Conservation (phyloP, 2,797 vertebrate genomes). For the Lepus townsendii region DNA sequence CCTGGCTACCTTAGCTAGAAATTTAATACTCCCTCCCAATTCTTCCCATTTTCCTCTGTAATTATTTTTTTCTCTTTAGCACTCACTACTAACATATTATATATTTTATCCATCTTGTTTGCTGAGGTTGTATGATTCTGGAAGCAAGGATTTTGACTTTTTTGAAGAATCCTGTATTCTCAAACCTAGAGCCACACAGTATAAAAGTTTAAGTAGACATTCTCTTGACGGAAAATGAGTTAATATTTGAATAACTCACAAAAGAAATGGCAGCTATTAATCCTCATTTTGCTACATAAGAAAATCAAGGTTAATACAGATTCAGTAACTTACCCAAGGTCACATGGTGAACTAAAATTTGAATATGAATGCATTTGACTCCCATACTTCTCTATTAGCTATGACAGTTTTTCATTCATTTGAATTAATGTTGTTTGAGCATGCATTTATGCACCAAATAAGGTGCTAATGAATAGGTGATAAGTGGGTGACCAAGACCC, state of each 20-base stretch:
- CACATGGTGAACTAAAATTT: neutral
- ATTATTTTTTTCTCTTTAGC: constrained; percentile 48
- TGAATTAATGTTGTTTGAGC: constrained; percentile 22
- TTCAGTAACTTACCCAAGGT: constrained; percentile 37
- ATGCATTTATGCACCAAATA: neutral
- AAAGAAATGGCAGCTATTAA: neutral
- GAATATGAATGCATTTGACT: neutral
- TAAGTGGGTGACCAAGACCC: neutral
- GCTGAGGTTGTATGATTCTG: neutral
- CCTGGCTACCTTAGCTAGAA: neutral
- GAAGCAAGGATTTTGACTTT: neutral
- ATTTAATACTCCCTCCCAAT: neutral
- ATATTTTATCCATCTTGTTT: neutral
- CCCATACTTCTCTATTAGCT: neutral
- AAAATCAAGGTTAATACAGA: constrained; percentile 20
- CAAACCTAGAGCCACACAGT: neutral
- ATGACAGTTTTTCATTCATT: neutral
- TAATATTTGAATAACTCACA: constrained; percentile 18
- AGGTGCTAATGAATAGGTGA: neutral
- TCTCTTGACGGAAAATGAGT: neutral
- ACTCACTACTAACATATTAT: constrained; percentile 42
- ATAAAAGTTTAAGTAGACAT: neutral
- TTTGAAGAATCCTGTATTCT: neutral
- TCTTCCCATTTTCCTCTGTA: neutral
- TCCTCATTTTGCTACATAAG: constrained; percentile 17